Base-by-base conservation (phyloP, 2,888 invertebrate species). In the Eurytoma adleriae region DNA sequence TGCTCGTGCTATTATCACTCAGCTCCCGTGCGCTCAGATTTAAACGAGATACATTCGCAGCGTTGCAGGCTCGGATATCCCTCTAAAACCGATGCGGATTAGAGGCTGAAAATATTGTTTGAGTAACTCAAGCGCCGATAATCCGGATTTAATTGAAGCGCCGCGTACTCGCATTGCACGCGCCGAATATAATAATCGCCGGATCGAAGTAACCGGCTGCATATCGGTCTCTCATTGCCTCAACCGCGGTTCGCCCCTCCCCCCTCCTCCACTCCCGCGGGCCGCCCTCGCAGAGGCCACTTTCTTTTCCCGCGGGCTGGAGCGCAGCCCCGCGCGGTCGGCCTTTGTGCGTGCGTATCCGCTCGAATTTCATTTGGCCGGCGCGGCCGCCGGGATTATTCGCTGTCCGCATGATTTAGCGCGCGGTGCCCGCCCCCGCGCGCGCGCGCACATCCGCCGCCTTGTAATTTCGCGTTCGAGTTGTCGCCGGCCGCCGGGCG, bases 361-460 rank as follows among this genome's bases (percentile, higher is more conserved):
- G 83, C 78, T 85, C 85, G 82, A 86, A 84, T 86, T 86, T 84
- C 85, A 84, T 84, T 85, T 73, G 54, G 72, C 64, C 20, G 40
- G 14, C 48, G 40, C 62, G 20, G 66, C 73, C 30, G 54, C 54
- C 30, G 54, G 75, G 72, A 78, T 78, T 79, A 82, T 84, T 83
- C 83, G 79, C 83, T 78, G 81, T 83, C 84, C 67, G 80, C 82
- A 75, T 78, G 72, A 78, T 72, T 78, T 72, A 72, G 61, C 78
- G 56, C 57, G 12, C 52, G 52, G 20, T 54, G 18, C 20, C 13
- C 40, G 27, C 52, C 30, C 62, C 40, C 16, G 69, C 54, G 30
- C 54, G 69, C 54, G 30, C 54, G 50, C 50, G 50, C 50, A 10
- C 27, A 13, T 5, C 14, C 68, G 7, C 56, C 57, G 52, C 68